Percentiles rank a stretch among this genome's conserved stretches.
phyloP scores from a whole-genome alignment of 2,797 vertebrate genomes.

The Amniataba percoides region DNA sequence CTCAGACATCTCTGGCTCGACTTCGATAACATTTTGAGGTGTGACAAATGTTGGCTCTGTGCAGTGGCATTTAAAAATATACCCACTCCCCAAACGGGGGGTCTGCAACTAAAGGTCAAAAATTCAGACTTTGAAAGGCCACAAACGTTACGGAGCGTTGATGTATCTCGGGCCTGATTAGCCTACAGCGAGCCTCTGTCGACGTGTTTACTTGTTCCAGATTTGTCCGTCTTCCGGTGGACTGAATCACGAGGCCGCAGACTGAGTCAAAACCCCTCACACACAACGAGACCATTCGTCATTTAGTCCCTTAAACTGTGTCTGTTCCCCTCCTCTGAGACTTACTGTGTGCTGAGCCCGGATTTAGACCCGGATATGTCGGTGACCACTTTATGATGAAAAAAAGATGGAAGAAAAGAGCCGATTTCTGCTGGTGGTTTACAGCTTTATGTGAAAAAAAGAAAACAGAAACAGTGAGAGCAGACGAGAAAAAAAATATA shows the following conservation, averaged over 20 bases:
- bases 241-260: conserved; percentile 38
- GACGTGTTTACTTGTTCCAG: not conserved
- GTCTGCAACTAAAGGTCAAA: conserved; percentile 61
- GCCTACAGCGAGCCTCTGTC: conserved; percentile 31
- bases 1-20: conserved; percentile 4
- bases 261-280: conserved; percentile 27
- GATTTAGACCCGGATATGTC: not conserved
- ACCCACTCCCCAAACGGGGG: conserved; percentile 28
- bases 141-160: conserved; percentile 13
- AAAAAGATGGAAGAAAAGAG: not conserved
- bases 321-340: not conserved
- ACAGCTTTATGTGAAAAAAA: not conserved
- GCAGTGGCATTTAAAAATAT: conserved; percentile 64
- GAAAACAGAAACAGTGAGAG: not conserved
- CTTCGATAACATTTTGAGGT: conserved; percentile 26
- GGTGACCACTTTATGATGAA: not conserved
- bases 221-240: conserved; percentile 6
- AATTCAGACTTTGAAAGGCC: conserved; percentile 46
- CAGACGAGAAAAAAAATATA: not conserved
- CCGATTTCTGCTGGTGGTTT: not conserved
- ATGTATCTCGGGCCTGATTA: conserved; percentile 8
- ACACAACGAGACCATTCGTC: conserved; percentile 10
- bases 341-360: not conserved
- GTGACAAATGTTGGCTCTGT: conserved; percentile 39
- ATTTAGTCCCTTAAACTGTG: conserved; percentile 43